Evolutionary conservation across 2,888 invertebrate genomes (phyloP).

Genomic region (Agonopterix arenella): DNA sequence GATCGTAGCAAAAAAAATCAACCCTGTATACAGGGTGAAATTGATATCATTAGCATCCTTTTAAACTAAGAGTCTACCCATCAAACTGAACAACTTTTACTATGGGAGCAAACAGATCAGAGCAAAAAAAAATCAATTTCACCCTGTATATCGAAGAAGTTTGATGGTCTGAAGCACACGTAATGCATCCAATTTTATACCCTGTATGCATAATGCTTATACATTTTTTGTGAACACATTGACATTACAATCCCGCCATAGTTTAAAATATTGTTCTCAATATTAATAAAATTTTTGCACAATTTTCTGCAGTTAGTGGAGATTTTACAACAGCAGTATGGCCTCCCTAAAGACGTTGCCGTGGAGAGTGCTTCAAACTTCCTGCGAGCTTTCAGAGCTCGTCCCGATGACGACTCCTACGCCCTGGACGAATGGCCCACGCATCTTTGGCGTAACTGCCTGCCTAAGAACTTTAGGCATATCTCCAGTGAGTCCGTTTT

Average conservation of each 20-base stretch:
- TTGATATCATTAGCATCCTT: too few relatives aligned
- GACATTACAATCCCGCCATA: neutral
- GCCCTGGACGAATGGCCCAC: conserved; percentile 87
- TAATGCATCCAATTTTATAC: too few relatives aligned
- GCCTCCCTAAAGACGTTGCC: conserved; percentile 80
- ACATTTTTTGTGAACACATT: too few relatives aligned
- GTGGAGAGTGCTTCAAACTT: conserved; percentile 81
- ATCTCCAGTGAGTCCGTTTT: conserved; percentile 76
- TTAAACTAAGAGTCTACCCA: too few relatives aligned
- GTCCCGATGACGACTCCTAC: conserved; percentile 86
- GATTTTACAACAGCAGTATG: conserved; percentile 78
- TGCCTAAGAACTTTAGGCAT: conserved; percentile 84
- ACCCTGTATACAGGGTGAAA: too few relatives aligned
- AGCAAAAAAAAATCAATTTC: too few relatives aligned
- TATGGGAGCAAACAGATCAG: too few relatives aligned
- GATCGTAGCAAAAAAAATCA: too few relatives aligned
- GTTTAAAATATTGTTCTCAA: neutral
- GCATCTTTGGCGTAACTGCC: conserved; percentile 85
- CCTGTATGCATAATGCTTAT: too few relatives aligned
- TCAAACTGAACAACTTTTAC: too few relatives aligned
- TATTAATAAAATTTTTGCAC: neutral
- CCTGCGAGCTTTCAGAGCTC: conserved; percentile 85
- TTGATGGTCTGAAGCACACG: too few relatives aligned
- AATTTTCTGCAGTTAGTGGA: conserved; percentile 50
- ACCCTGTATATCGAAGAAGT: too few relatives aligned